Evolutionary conservation across 2,113 vertebrate genomes (phyloP), one percentile per base, ranked within the genome.

Genomic region (Actenoides hombroni): DNA sequence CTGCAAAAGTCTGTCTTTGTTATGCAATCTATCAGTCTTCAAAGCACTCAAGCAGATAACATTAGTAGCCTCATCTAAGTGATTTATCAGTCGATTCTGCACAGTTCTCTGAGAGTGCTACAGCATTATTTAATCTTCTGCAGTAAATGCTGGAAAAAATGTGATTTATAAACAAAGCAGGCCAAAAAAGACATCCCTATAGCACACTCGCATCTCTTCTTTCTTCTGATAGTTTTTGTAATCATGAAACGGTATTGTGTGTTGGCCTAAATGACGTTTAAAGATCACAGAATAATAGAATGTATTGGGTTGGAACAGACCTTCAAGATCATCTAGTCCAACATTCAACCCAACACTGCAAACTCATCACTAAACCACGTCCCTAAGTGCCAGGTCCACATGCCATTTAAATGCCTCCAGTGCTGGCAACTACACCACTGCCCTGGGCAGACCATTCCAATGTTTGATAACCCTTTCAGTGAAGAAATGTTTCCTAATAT

Each of bases 171-270:
- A 86, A 68, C 8, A 23, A 23, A 54, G 6, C 16, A 84, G 37
- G 13, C 23, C 70, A 31, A 69, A 69, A 81, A 33, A 68, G 28
- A 26, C 16, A 44, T 57, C 13, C 46, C 26, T 12, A 6, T 0
- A 67, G 23, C 33, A 61, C 17, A 13, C 9, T 19, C 8, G 9
- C 16, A 59, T 2, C 5, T 65, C 49, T 26, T 37, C 56, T 39
- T 44, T n/a, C 42, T 71, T 64, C 33, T 11, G 24, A 6, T 39
- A 35, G 19, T 6, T 64, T 86, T 49, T 71, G 28, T 25, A 9
- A 10, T 19, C 3, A 8, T 16, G 9, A 7, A 65, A 42, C 7
- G 35, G 0, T 7, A 39, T 37, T 3, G 3, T 56, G 12, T 46
- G 42, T 40, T 39, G 33, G 60, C 40, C 44, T 37, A 18, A 14